phyloP scores from a whole-genome alignment of 2,888 invertebrate species.

The Phlogophora meticulosa region DNA sequence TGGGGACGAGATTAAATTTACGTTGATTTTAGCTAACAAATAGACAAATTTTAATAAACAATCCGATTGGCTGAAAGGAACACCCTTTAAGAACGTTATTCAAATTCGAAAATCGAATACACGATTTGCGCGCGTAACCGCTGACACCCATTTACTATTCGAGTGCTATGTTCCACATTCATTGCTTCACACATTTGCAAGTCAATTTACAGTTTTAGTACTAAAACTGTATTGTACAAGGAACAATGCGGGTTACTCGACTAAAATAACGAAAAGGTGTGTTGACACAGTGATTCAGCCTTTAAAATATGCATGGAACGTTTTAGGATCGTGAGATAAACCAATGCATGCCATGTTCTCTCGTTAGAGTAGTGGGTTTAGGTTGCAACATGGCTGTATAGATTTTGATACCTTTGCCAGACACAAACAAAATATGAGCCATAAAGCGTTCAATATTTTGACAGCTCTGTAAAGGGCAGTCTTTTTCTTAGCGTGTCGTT shows the following conservation, averaged over 20 bases:
- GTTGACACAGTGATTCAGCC: conserved; percentile 62
- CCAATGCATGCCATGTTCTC: conserved; percentile 35
- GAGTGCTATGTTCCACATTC: conserved; percentile 9
- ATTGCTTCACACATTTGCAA: conserved; percentile 39
- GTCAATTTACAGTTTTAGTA: conserved; percentile 17
- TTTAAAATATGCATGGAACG: conserved; percentile 58
- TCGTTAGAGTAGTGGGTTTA: conserved; percentile 22
- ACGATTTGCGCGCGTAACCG: conserved; percentile 39
- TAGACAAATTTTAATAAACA: conserved; percentile 30
- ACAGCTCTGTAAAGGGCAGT: background rate
- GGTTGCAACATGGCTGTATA: conserved; percentile 53
- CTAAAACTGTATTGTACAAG: conserved; percentile 25
- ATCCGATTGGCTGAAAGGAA: conserved; percentile 33
- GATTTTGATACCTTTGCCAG: conserved; percentile 33
- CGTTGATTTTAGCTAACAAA: background rate
- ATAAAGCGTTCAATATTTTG: conserved; percentile 1
- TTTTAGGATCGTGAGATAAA: conserved; percentile 58
- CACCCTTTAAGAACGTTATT: conserved; percentile 22
- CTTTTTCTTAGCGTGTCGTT: background rate
- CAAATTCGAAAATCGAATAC: conserved; percentile 54
- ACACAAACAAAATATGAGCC: conserved; percentile 12
- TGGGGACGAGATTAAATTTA: background rate
- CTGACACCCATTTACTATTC: background rate
- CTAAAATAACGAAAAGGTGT: conserved; percentile 43
- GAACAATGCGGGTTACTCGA: conserved; percentile 21